These are phyloP conservation scores for Lepidurus apus DNA, from an alignment of 1,140 invertebrate genomes.

Conservation along the genomic window DNA sequence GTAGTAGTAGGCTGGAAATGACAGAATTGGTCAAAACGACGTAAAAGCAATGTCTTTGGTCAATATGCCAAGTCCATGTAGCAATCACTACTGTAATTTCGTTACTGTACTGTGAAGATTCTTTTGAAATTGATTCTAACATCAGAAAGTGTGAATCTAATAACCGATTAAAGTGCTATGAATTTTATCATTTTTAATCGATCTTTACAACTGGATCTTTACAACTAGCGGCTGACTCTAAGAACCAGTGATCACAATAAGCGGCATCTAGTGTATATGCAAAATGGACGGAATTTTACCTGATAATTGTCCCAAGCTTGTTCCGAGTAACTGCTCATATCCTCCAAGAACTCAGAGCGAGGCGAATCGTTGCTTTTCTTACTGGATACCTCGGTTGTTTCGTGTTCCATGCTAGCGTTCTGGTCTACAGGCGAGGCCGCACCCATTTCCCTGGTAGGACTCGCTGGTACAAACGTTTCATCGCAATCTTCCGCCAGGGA, in stretches of 20 bases:
- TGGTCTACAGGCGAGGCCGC: not conserved
- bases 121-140: too few species aligned
- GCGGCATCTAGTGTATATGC: not conserved
- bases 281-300: constrained; percentile 38
- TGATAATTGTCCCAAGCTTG: constrained; percentile 60
- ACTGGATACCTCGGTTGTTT: constrained; percentile 35
- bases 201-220: too few species aligned
- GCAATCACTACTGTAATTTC: too few species aligned
- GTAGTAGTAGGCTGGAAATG: too few species aligned
- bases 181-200: too few species aligned
- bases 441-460: not conserved
- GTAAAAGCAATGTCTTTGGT: too few species aligned
- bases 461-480: not conserved
- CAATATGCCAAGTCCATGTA: too few species aligned
- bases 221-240: too few species aligned
- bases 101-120: too few species aligned
- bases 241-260: not conserved
- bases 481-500: not conserved
- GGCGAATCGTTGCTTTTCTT: constrained; percentile 48
- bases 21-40: too few species aligned
- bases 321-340: constrained; percentile 73
- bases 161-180: too few species aligned
- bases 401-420: constrained; percentile 17
- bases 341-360: constrained; percentile 37
- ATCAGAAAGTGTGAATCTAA: too few species aligned